Percentiles rank a stretch among this genome's conserved stretches.
Conservation (phyloP, 1,140 invertebrate species). For the Bombus turneri region DNA sequence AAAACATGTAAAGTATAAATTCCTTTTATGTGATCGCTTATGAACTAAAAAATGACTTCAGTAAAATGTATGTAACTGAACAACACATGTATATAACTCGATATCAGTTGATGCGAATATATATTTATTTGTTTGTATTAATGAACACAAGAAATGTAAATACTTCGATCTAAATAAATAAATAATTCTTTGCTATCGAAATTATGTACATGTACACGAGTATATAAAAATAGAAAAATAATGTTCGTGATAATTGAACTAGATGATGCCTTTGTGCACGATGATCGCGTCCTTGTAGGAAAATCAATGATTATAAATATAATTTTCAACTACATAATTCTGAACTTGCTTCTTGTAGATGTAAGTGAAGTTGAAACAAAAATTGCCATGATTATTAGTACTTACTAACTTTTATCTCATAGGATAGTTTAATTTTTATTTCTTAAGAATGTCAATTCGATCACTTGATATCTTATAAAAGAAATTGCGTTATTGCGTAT, state of each 20-base stretch:
- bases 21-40: not conserved
- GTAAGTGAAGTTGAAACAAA: not conserved
- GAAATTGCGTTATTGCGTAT: not conserved
- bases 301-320: slow-evolving; percentile 24
- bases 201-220: not conserved
- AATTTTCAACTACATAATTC: not conserved
- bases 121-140: not conserved
- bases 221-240: not conserved
- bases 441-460: not conserved
- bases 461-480: not conserved
- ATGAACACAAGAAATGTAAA: not conserved
- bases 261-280: not conserved
- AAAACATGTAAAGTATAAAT: not conserved
- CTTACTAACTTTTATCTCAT: not conserved
- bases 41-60: no score
- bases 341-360: not conserved
- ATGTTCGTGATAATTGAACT: not conserved
- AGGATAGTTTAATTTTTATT: not conserved
- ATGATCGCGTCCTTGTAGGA: not conserved
- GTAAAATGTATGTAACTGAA: not conserved
- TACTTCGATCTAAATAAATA: not conserved
- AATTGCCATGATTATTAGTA: not conserved
- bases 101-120: not conserved
- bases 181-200: not conserved
- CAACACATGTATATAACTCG: not conserved